A percentile compares a stretch with the other conserved stretches of the same genome.
phyloP scores from a whole-genome alignment of 2,888 invertebrate genomes.

The Zonitis immaculata region DNA sequence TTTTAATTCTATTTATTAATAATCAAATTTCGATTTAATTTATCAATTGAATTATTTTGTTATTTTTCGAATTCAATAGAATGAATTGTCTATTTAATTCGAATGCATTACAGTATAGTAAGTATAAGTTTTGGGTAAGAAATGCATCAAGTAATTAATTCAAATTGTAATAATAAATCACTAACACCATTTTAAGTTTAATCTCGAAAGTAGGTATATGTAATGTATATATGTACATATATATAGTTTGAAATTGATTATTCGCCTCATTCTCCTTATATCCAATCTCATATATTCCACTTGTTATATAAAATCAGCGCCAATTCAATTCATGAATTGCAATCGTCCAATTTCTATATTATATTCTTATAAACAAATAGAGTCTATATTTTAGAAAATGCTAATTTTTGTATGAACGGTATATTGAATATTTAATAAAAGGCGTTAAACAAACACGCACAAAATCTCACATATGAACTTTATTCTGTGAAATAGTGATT shows the following conservation, averaged over 20 bases:
- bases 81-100: too few species aligned
- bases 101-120: too few species aligned
- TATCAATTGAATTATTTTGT: too few species aligned
- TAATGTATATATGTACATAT: too few species aligned
- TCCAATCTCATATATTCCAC: neutral
- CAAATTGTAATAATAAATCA: conserved; percentile 1
- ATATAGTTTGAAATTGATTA: neutral
- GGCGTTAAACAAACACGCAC: neutral
- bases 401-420: too few species aligned
- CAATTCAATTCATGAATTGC: neutral
- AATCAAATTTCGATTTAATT: too few species aligned
- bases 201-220: neutral
- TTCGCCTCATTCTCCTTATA: neutral
- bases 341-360: too few species aligned
- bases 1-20: too few species aligned
- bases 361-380: neutral
- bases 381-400: too few species aligned
- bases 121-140: neutral
- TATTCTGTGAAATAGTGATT: neutral
- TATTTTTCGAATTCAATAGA: too few species aligned
- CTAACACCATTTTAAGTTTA: neutral
- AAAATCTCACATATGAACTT: neutral
- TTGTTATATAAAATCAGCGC: neutral
- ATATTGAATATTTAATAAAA: neutral
- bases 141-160: conserved; percentile 2